Percentiles rank a stretch among this genome's conserved stretches.
These are phyloP conservation scores for Pseudorhombus dupliciocellatus DNA, from an alignment of 2,113 vertebrate species.

Conservation along the genomic window DNA sequence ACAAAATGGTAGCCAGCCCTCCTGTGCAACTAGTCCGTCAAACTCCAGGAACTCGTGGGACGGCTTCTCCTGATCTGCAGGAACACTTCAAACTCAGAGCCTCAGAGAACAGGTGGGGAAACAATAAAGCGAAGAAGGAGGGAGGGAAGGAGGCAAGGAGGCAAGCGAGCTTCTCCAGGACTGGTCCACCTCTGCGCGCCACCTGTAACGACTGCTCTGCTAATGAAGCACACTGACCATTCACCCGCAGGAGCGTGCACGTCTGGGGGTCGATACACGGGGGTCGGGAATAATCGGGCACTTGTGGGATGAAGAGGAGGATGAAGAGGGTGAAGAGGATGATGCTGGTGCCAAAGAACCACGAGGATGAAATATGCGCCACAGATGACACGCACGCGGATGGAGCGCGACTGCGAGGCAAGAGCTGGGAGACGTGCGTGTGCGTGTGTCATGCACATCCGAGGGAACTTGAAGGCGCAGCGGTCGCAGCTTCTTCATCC, in stretches of 20 bases:
- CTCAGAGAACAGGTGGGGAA: no score
- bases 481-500: not conserved
- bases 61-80: not conserved
- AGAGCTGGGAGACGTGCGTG: not conserved
- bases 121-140: no score
- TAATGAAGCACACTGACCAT: constrained; percentile 1
- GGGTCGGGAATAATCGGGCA: not conserved
- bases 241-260: not conserved
- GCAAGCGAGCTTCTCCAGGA: not conserved
- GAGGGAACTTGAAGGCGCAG: constrained; percentile 42
- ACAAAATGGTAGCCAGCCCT: constrained; percentile 28
- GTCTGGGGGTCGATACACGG: not conserved
- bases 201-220: constrained; percentile 69
- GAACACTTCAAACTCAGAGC: not conserved
- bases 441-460: not conserved
- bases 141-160: no score
- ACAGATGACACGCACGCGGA: constrained; percentile 43
- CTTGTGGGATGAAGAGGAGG: not conserved
- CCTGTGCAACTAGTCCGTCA: not conserved
- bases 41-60: constrained; percentile 49
- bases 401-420: constrained; percentile 20
- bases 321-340: not conserved
- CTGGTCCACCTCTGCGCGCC: constrained; percentile 26
- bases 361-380: constrained; percentile 39
- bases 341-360: not conserved